phyloP scores from a whole-genome alignment of 2,797 vertebrate species.

The Phylloscopus collybita region DNA sequence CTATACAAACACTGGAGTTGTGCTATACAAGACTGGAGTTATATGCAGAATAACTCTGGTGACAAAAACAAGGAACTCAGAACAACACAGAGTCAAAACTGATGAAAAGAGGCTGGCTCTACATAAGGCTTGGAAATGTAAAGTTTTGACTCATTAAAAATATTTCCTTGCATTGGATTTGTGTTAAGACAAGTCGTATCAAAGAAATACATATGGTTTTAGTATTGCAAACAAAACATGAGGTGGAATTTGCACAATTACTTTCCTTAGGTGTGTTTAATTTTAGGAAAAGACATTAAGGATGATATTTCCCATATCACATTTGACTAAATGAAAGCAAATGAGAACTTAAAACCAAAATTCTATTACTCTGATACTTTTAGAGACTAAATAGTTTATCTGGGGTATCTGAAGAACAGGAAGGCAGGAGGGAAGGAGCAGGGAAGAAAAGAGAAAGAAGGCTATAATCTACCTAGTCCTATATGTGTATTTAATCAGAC shows the following conservation, averaged over 20 bases:
- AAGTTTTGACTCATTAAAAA: background rate
- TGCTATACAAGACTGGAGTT: background rate
- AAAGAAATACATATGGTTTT: background rate
- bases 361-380: background rate
- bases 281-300: background rate
- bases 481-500: background rate
- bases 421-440: background rate
- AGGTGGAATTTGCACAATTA: background rate
- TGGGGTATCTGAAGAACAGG: background rate
- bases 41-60: background rate
- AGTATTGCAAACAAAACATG: background rate
- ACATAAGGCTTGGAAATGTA: background rate
- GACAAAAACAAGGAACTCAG: background rate
- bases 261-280: background rate
- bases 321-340: background rate
- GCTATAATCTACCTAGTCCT: background rate
- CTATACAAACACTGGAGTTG: background rate
- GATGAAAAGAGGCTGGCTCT: background rate
- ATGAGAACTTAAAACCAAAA: background rate
- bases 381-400: background rate
- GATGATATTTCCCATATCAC: background rate
- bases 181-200: background rate
- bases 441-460: background rate
- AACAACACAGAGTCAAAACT: background rate
- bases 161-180: background rate